Evolutionary conservation across 2,113 vertebrate genomes (phyloP), one percentile per base, ranked within the genome.

Genomic region (Hemichromis elongatus): DNA sequence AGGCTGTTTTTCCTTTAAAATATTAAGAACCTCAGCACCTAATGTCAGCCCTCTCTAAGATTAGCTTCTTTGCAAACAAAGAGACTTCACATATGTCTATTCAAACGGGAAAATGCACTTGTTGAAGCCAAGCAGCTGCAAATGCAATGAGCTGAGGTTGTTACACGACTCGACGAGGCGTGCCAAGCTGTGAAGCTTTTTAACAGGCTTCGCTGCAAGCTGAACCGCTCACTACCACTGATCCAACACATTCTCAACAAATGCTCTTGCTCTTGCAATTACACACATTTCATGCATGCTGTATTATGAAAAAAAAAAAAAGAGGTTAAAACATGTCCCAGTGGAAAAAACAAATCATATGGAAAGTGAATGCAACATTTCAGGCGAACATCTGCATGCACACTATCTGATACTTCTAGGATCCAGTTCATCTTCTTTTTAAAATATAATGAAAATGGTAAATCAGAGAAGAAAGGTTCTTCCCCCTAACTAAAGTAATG

Each of bases 71-170:
- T 37, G 61, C 83, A 81, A 87, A 90, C 81, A 92, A 90, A 92
- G 78, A 52, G 24, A 37, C 68, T 80, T 82, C 77, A 57, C 81
- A 90, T 90, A 56, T 92, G 83, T 90, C 88, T 75, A 82, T 91
- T 90, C 80, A 42, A 86, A 79, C 11, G 81, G 81, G 85, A 84
- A 87, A 90, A 92, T 86, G 84, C 85, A 91, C 88, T 89, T 83
- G 91, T 82, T 83, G 86, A 86, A 85, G 85, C 89, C 92, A 92
- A 92, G 75, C 93, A 93, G 90, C 91, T 94, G 93, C 89, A 85
- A 88, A 91, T 84, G 81, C 61, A 92, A 94, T 93, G 86, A 93
- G 91, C 33, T 3, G 88, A 91, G 85, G 83, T 80, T 92, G 86
- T 93, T 89, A 83, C 88, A 88, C 18, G 86, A 82, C 78, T 82